These are phyloP conservation scores for Cephus nigrinus DNA, from an alignment of 2,888 invertebrate species.

Conservation along the genomic window DNA sequence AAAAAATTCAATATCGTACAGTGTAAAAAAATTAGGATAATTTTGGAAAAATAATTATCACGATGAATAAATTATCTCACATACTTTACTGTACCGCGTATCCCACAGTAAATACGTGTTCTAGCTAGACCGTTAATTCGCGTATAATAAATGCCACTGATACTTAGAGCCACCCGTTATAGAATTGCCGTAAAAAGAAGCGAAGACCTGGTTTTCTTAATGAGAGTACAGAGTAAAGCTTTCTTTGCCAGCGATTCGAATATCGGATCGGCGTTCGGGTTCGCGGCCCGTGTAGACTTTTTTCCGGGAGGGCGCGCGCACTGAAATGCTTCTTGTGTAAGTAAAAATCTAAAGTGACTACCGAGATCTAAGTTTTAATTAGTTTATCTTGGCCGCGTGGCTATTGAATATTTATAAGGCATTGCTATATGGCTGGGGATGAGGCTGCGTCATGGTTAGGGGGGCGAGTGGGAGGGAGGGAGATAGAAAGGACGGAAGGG, in stretches of 20 bases:
- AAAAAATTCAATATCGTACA: not conserved
- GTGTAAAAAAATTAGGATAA: not conserved
- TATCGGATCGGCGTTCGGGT: conserved; percentile 52
- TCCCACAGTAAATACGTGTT: not conserved
- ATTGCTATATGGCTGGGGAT: conserved; percentile 35
- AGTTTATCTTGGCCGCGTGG: conserved; percentile 67
- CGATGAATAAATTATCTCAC: no score
- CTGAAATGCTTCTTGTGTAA: conserved; percentile 67
- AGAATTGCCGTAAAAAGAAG: conserved; percentile 26
- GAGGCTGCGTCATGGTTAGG: conserved; percentile 23
- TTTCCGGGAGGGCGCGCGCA: conserved; percentile 48
- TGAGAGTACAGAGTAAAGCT: conserved; percentile 66
- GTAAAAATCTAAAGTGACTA: conserved; percentile 67
- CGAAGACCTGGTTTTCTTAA: conserved; percentile 59
- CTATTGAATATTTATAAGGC: conserved; percentile 67
- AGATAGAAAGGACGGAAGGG: conserved; percentile 25
- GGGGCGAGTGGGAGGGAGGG: conserved; percentile 27
- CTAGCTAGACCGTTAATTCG: not conserved
- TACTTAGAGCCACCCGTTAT: not conserved
- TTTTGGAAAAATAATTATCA: no score
- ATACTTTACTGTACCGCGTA: no score
- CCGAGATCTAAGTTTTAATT: conserved; percentile 67
- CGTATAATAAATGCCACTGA: not conserved
- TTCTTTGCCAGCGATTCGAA: conserved; percentile 53
- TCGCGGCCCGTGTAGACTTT: conserved; percentile 58